A percentile compares a stretch with the other conserved stretches of the same genome.
Conservation (phyloP, 2,113 vertebrate genomes). For the Mystacornis crossleyi region DNA sequence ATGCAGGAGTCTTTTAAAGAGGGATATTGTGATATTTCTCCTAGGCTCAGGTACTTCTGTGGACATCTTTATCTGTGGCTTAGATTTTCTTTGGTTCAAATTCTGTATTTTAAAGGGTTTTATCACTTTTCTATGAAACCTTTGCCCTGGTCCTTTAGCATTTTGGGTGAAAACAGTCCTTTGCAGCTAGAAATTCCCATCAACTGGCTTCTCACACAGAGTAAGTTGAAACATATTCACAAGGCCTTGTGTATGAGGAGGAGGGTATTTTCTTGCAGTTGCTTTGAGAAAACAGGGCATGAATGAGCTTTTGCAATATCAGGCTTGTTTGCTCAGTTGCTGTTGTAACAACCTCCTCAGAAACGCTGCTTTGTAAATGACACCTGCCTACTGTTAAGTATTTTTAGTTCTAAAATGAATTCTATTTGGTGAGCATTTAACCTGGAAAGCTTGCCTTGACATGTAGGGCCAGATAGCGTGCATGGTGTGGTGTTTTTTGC, state of each 20-base stretch:
- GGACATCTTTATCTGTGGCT: not conserved
- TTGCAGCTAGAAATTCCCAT: not conserved
- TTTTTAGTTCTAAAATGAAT: not conserved
- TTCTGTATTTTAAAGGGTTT: not conserved
- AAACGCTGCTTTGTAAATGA: not conserved
- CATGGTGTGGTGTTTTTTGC: not conserved
- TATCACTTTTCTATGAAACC: not conserved
- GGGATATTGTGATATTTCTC: not conserved
- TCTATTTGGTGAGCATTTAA: not conserved
- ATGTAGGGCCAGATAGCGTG: accelerated
- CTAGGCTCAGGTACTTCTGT: not conserved
- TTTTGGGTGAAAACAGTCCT: not conserved
- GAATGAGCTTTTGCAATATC: not conserved
- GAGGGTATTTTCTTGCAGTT: not conserved
- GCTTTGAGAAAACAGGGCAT: not conserved
- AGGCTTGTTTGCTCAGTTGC: not conserved
- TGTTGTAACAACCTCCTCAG: not conserved
- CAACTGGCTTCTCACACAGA: not conserved
- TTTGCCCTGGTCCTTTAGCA: not conserved
- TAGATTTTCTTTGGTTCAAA: not conserved
- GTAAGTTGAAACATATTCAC: not conserved
- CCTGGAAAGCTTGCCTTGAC: not conserved
- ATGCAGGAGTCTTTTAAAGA: not conserved
- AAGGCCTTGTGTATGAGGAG: not conserved
- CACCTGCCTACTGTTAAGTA: not conserved